Evolutionary conservation across 2,888 invertebrate species (phyloP), one percentile per base, ranked within the genome.

Genomic region (Poecilus cupreus): DNA sequence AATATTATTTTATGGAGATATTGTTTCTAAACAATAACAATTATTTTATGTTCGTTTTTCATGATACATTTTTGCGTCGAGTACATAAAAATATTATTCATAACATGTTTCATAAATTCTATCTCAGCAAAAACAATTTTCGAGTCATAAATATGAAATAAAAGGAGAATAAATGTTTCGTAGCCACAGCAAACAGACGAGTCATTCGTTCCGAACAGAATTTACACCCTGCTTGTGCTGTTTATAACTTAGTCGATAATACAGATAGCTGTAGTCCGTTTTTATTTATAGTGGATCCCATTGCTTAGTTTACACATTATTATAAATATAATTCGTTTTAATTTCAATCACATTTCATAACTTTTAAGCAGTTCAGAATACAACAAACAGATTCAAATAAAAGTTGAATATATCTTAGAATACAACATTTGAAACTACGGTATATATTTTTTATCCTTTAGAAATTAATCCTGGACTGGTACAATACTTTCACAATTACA

Each of bases 51-150:
- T 22, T 10, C 20, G 51, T 51, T 51, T 43, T 51, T 51, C 60
- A n/a, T 24, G 13, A 60, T 2, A 60, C 60, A 60, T 60, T 60
- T 54, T 60, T 60, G 60, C 26, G 24, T 22, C 24, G 24, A 60
- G 60, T 60, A 6, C 60, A 60, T 60, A 60, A 60, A 60, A 60
- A 60, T 60, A 60, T 43, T 43, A 43, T 60, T 60, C 60, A 60
- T 60, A 60, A 60, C 60, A 60, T 26, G 60, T 60, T 60, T 60
- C 60, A 60, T 60, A 60, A 60, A 60, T 60, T 60, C 60, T 60
- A 26, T 60, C 60, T 60, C n/a, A 60, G 60, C 13, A 24, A 24
- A 60, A 60, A 60, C 60, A 60, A 60, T 60, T 57, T 60, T 26
- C 24, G 13, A 60, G 60, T 24, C 13, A 26, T 60, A 60, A 60